phyloP scores from a whole-genome alignment of 2,888 invertebrate species.

The Pediacus dermestoides region DNA sequence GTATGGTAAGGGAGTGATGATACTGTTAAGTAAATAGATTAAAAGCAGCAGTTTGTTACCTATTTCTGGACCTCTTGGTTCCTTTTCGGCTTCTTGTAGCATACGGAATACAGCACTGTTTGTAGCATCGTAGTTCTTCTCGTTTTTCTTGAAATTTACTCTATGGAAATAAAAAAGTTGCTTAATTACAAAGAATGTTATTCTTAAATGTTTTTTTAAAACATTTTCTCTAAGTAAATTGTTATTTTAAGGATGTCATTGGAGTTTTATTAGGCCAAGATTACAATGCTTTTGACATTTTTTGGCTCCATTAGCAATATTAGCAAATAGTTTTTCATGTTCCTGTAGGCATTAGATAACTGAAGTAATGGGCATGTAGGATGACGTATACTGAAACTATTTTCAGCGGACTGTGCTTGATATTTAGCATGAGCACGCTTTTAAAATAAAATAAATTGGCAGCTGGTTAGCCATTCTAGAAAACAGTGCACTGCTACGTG shows the following conservation, averaged over 20 bases:
- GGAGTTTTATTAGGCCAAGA: no score
- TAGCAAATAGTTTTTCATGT: neutral
- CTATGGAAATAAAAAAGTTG: slow-evolving; percentile 52
- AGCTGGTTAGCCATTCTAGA: slow-evolving; percentile 16
- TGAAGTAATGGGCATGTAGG: neutral
- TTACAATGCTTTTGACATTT: no score
- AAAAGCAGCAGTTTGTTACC: slow-evolving; percentile 54
- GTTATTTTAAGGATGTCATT: no score
- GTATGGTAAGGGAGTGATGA: neutral
- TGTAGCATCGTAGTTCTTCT: slow-evolving; percentile 80
- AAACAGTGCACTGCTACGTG: slow-evolving; percentile 11
- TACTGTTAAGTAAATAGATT: neutral
- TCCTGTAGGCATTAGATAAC: slow-evolving; percentile 13
- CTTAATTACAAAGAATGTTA: neutral
- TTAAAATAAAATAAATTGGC: slow-evolving; percentile 24
- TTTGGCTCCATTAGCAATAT: no score
- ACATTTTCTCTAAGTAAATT: no score
- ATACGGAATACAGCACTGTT: slow-evolving; percentile 89
- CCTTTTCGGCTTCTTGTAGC: slow-evolving; percentile 83
- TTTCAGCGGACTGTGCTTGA: slow-evolving; percentile 11
- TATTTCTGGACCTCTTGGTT: slow-evolving; percentile 66
- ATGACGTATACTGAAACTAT: slow-evolving; percentile 11
- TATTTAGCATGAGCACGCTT: slow-evolving; percentile 15
- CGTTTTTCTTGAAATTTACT: slow-evolving; percentile 94
- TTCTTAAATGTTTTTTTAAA: no score